Evolutionary conservation across 2,797 vertebrate genomes (phyloP).

Genomic region (Lagodon rhomboides): DNA sequence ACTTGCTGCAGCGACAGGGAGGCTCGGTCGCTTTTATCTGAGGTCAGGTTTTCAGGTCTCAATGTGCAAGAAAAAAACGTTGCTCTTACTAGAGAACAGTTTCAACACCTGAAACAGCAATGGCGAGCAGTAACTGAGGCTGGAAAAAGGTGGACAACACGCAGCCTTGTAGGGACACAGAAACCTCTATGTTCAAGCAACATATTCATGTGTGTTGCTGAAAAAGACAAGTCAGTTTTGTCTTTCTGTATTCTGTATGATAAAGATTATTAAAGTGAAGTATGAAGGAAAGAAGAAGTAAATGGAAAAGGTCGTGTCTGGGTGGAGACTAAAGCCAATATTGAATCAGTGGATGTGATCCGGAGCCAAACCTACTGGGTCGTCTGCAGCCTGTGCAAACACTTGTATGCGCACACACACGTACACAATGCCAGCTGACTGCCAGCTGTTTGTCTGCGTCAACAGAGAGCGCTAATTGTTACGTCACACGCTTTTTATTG

Average conservation of each 20-base stretch:
- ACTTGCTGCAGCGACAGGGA: not conserved
- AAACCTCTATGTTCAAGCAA: not conserved
- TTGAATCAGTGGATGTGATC: constrained; percentile 37
- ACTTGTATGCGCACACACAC: not conserved
- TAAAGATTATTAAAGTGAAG: not conserved
- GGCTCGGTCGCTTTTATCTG: not conserved
- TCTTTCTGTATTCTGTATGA: not conserved
- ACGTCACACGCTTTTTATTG: not conserved
- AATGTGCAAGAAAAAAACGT: not conserved
- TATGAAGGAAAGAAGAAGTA: constrained; percentile 6
- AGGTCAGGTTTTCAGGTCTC: not conserved
- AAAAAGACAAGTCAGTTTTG: not conserved
- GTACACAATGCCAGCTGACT: not conserved
- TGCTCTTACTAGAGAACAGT: not conserved
- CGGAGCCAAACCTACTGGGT: not conserved
- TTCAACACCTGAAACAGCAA: not conserved
- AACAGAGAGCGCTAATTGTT: constrained; percentile 9
- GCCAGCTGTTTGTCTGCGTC: not conserved
- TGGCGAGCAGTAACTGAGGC: not conserved
- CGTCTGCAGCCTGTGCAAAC: constrained; percentile 33
- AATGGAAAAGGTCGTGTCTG: constrained; percentile 22
- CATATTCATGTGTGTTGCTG: not conserved
- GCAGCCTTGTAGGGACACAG: not conserved
- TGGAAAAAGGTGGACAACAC: not conserved
- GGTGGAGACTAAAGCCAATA: constrained; percentile 51